These are phyloP conservation scores for Acestrorhynchus altus DNA, from an alignment of 2,797 vertebrate genomes.

Conservation along the genomic window DNA sequence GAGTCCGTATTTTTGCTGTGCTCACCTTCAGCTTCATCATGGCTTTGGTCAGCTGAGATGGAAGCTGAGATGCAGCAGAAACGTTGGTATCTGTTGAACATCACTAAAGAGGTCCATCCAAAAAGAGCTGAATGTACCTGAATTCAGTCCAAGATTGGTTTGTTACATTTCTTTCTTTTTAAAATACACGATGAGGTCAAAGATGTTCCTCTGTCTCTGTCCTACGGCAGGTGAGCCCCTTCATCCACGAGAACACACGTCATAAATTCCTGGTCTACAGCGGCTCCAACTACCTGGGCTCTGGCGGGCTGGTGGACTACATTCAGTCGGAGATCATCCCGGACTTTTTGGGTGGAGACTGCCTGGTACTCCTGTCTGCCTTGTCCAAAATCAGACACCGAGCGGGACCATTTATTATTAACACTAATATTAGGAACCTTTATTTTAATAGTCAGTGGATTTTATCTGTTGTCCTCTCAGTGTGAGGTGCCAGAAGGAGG, in stretches of 20 bases:
- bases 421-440: not conserved
- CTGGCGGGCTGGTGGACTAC: slow-evolving; percentile 94
- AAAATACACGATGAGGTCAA: no score
- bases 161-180: no score
- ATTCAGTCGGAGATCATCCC: slow-evolving; percentile 97
- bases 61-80: no score
- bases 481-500: slow-evolving; percentile 96
- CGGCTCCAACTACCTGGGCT: slow-evolving; percentile 97
- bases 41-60: no score
- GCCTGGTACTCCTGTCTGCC: slow-evolving; percentile 80
- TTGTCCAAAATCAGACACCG: not conserved
- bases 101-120: no score
- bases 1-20: no score
- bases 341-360: slow-evolving; percentile 95
- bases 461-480: slow-evolving; percentile 65
- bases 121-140: no score
- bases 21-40: no score
- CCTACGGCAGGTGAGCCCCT: slow-evolving; percentile 89
- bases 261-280: slow-evolving; percentile 98
- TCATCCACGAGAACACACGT: slow-evolving; percentile 97
- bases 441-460: not conserved
- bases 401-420: no score
- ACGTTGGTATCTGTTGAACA: no score
- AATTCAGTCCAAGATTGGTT: no score
- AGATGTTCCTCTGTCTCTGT: not conserved